Base-by-base conservation (phyloP, 1,140 invertebrate genomes). In the Solen grandis region DNA sequence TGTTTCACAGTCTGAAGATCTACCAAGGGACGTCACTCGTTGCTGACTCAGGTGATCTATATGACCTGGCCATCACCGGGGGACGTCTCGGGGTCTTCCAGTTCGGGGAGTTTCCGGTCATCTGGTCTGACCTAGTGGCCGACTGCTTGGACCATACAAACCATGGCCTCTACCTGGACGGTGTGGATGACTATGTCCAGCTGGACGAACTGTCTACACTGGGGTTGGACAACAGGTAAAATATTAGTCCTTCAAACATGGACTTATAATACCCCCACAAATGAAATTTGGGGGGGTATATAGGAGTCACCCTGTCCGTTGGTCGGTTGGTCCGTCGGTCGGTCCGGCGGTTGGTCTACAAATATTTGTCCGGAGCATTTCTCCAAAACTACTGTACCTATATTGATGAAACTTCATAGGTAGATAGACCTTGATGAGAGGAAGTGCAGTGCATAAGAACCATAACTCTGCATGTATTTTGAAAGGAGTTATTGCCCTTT, bases 1-100 rank as follows among this genome's bases (percentile, higher is more conserved):
- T n/a, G n/a, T n/a, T n/a, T n/a, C n/a, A 27, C 19, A 84, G 83
- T n/a, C 36, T 84, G 33, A 66, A 69, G 25, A 65, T 82, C 22
- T 78, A 68, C 73, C 46, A 59, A 41, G 76, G 70, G 2, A 76
- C 33, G 10, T 69, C 22, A 5, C 3, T 76, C 8, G 5, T 86
- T 2, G 52, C 70, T 33, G 83, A 86, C 36, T 83, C 80, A 14
- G 85, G 83, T 10, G 81, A 74, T 55, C 22, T 86, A 27, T 86
- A 81, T 50, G 80, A 86, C 38, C 41, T 46, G 0, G 70, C 76
- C 14, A 84, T 86, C 14, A 55, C 63, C 35, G 85, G 83, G 1
- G 85, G 85, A 2, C 70, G 83, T 25, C 50, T 78, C 0, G 85
- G 85, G 10, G 74, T 86, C 19, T 74, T 86, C 33, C 62, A 78